Evolutionary conservation across 2,888 invertebrate genomes (phyloP), one percentile per base, ranked within the genome.

Genomic region (Antitype chi): DNA sequence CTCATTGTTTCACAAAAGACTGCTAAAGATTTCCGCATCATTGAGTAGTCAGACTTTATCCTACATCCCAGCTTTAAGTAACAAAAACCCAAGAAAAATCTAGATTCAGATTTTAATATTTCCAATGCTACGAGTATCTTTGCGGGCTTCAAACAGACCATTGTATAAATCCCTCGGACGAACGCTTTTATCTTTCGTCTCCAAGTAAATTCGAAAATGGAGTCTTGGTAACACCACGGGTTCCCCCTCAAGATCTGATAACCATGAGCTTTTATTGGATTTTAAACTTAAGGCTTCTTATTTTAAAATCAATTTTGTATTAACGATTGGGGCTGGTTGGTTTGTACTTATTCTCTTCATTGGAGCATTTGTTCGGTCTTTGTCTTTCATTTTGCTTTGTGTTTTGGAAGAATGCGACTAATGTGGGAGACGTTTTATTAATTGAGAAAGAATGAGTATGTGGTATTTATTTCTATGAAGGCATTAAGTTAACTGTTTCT

Each of bases 161-260:
- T 91, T 92, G 91, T 90, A 89, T 90, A 92, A 93, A 93, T 92
- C 91, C 90, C 84, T 86, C 72, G 83, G 88, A 89, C 87, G 89
- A 88, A 91, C 79, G 92, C 91, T 92, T 92, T 94, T 93, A 93
- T 94, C 93, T 93, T 90, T 89, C 4, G 91, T 90, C 90, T 90
- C 85, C 82, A 90, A 93, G 91, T 91, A 93, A 93, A 93, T 92
- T 92, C 84, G 85, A 84, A 87, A 87, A 89, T 88, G 82, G 86
- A 85, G 86, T 83, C 80, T 63, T 70, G 52, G 63, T 74, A 69
- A 59, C 74, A 52, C 71, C 59, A 52, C 66, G 64, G 74, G 69
- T 77, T 28, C 64, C 71, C 74, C 74, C 68, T 78, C 70, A 66
- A 73, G 84, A 84, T 84, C 87, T 85, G 87, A 87, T 85, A 84